Conservation (phyloP, 2,888 invertebrate species). For the Cyaniris semiargus region DNA sequence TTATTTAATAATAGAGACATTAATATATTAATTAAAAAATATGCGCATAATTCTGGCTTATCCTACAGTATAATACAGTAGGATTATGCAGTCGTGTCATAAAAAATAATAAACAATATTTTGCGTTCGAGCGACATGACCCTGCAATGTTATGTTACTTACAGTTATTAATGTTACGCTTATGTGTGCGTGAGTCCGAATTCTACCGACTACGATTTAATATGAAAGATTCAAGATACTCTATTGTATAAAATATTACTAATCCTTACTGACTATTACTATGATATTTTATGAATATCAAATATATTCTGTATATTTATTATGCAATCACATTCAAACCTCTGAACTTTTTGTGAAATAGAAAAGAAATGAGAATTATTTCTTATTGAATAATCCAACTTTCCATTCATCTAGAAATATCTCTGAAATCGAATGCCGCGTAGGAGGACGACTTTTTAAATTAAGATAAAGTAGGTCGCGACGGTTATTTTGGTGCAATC, state of each 20-base stretch:
- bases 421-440: conserved; percentile 13
- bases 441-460: conserved; percentile 41
- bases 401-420: conserved; percentile 15
- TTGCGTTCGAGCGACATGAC: neutral
- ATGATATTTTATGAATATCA: too few species aligned
- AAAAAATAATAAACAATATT: too few species aligned
- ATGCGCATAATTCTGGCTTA: neutral
- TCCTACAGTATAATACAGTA: neutral
- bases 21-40: too few species aligned
- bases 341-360: neutral
- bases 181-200: neutral
- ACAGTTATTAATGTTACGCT: neutral
- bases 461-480: conserved; percentile 52
- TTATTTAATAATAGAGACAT: neutral
- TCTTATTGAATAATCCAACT: neutral
- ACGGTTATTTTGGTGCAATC: conserved; percentile 49
- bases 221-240: neutral
- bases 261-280: neutral
- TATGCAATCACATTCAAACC: too few species aligned
- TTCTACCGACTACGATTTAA: neutral
- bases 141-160: neutral
- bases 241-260: neutral
- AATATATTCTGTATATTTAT: too few species aligned
- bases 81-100: too few species aligned
- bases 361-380: too few species aligned